phyloP scores from a whole-genome alignment of 2,797 vertebrate genomes.

The Argyrosomus regius region DNA sequence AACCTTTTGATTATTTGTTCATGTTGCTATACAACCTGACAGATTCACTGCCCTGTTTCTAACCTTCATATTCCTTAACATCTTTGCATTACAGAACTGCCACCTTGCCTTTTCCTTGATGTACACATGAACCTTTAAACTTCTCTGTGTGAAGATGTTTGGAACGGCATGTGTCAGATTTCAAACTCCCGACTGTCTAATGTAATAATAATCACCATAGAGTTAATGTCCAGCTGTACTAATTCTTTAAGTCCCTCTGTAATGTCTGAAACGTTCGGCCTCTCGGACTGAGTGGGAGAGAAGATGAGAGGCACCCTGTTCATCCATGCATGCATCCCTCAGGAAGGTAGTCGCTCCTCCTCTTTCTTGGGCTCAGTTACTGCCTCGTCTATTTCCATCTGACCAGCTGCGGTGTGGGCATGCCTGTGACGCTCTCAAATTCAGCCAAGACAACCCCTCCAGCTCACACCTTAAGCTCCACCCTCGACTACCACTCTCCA shows the following conservation, averaged over 20 bases:
- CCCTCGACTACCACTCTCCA: slow-evolving; percentile 3
- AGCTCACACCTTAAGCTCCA: slow-evolving; percentile 15
- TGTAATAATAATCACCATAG: not conserved
- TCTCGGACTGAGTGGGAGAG: slow-evolving; percentile 17
- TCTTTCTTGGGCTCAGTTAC: slow-evolving; percentile 74
- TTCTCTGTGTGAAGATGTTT: not conserved
- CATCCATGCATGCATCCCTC: slow-evolving; percentile 6
- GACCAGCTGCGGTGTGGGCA: slow-evolving; percentile 75
- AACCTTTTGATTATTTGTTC: not conserved
- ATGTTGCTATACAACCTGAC: not conserved
- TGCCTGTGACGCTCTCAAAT: slow-evolving; percentile 75
- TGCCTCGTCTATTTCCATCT: slow-evolving; percentile 81
- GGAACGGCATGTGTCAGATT: not conserved
- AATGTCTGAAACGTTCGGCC: slow-evolving; percentile 36
- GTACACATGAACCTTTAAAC: not conserved
- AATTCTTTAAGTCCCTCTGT: slow-evolving; percentile 36
- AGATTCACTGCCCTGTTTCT: not conserved
- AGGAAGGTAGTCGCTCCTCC: slow-evolving; percentile 52
- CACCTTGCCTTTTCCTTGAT: not conserved
- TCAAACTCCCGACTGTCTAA: not conserved
- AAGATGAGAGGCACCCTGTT: slow-evolving; percentile 25
- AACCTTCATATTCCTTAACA: not conserved
- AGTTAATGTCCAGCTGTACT: slow-evolving; percentile 23
- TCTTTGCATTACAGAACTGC: not conserved
- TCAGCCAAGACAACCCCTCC: slow-evolving; percentile 59